Conservation (phyloP, 2,797 vertebrate genomes). For the Mastacembelus armatus region DNA sequence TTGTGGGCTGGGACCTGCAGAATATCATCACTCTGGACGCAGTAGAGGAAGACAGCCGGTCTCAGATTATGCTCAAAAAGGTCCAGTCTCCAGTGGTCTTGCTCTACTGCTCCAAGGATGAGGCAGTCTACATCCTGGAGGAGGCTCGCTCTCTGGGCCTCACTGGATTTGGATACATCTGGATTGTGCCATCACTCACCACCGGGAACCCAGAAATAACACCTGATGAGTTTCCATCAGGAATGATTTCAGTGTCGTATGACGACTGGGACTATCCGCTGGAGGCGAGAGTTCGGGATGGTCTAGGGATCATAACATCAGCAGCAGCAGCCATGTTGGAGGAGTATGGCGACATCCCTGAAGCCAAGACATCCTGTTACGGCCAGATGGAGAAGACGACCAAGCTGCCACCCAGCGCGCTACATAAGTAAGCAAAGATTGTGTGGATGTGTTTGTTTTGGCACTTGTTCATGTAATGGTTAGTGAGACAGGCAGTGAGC, state of each 20-base stretch:
- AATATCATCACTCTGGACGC: constrained; percentile 92
- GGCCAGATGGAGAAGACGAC: constrained; percentile 88
- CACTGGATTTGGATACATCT: constrained; percentile 96
- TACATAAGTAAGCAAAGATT: constrained; percentile 92
- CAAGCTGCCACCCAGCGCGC: constrained; percentile 88
- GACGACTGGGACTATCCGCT: constrained; percentile 98
- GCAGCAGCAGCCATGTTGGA: constrained; percentile 95
- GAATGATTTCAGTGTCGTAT: constrained; percentile 95
- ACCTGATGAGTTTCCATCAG: constrained; percentile 92
- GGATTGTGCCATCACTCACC: constrained; percentile 97
- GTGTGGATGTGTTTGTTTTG: constrained; percentile 4
- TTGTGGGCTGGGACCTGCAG: constrained; percentile 98
- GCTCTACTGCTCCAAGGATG: constrained; percentile 96
- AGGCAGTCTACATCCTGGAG: constrained; percentile 92
- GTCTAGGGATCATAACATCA: constrained; percentile 95
- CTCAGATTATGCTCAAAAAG: constrained; percentile 96
- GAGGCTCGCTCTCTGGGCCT: constrained; percentile 96
- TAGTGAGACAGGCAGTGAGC: background rate
- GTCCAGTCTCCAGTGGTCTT: constrained; percentile 96
- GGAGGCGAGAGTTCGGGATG: constrained; percentile 92
- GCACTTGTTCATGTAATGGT: background rate
- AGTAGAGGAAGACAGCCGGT: constrained; percentile 90
- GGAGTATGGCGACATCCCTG: constrained; percentile 93
- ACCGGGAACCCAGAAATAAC: constrained; percentile 93
- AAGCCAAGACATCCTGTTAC: constrained; percentile 93